Evolutionary conservation across 53 echinoderm and acorn worm species (phyloP), one percentile per base, ranked within the genome.

Genomic region (Temnopleurus reevesii): DNA sequence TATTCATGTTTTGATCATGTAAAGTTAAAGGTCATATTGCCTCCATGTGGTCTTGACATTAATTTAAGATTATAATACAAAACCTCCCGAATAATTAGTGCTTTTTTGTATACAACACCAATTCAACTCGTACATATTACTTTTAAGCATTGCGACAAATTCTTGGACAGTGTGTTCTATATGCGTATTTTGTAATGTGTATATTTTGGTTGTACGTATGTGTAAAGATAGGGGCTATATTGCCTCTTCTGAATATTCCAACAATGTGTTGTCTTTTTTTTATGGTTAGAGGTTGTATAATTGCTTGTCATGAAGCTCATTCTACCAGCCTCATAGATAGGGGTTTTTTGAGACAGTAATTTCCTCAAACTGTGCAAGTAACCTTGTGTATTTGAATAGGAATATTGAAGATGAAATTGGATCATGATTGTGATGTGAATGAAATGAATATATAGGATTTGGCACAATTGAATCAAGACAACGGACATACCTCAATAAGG

Each of bases 181-280:
- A 79, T 79, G 26, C 41, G 85, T 85, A 85, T 85, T 85, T 60
- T 38, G 60, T 60, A 36, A 45, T 85, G 43, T 85, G 85, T 85
- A 85, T 85, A 85, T 85, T 85, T 85, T 85, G 85, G 60, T 85
- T 44, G 24, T 60, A 85, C 33, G 71, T 71, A 19, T 9, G 26
- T 83, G 76, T 76, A 76, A n/a, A 76, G n/a, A 17, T 71, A 71
- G 71, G 41, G 36, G 71, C 71, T 71, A 38, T 71, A 12, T 23
- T 17, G 21, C 38, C 71, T 41, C 38, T 7, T 71, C 41, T 71
- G 41, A 43, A 7, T 71, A 71, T 71, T 71, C 71, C 71, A 41
- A 21, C 41, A 71, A 71, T 17, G 29, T 23, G 30, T 4, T 25
- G 79, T 49, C 26, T 47, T 79, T 46, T 76, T 46, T 26, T 47